phyloP scores from a whole-genome alignment of 2,888 invertebrate genomes.

The Fragum fragum region DNA sequence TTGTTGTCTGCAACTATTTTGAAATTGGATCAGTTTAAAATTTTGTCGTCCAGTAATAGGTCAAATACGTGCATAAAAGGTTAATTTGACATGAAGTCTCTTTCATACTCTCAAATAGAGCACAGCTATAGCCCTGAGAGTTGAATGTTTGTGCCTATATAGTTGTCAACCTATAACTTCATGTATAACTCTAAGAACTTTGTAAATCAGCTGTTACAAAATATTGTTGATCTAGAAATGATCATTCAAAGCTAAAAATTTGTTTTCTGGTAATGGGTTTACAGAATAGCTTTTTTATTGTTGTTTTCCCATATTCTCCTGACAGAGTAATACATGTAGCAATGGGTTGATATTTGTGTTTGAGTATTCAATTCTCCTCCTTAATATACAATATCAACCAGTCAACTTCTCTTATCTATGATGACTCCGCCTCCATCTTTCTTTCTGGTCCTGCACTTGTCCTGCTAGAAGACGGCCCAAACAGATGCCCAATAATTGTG shows the following conservation, averaged over 20 bases:
- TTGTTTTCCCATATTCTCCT: too few species aligned
- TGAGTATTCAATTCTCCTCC: neutral
- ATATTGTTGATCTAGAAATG: too few species aligned
- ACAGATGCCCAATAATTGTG: constrained; percentile 77
- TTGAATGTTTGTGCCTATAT: neutral
- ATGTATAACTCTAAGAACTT: neutral
- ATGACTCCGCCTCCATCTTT: constrained; percentile 63
- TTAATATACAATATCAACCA: neutral
- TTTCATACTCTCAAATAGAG: neutral
- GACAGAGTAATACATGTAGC: neutral
- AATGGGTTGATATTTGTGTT: neutral
- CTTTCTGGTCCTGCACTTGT: constrained; percentile 77
- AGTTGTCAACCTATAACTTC: neutral
- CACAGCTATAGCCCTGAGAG: constrained; percentile 1
- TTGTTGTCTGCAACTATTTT: too few species aligned
- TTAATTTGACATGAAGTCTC: too few species aligned
- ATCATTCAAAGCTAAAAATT: too few species aligned
- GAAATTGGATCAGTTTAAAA: too few species aligned
- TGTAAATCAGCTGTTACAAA: too few species aligned
- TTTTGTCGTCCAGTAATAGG: too few species aligned
- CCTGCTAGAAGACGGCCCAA: constrained; percentile 73
- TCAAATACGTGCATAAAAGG: too few species aligned
- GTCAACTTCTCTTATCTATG: constrained; percentile 8
- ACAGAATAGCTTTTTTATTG: too few species aligned
- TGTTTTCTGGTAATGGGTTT: too few species aligned